Evolutionary conservation across 2,888 invertebrate species (phyloP).

Genomic region (Acronicta leporina): DNA sequence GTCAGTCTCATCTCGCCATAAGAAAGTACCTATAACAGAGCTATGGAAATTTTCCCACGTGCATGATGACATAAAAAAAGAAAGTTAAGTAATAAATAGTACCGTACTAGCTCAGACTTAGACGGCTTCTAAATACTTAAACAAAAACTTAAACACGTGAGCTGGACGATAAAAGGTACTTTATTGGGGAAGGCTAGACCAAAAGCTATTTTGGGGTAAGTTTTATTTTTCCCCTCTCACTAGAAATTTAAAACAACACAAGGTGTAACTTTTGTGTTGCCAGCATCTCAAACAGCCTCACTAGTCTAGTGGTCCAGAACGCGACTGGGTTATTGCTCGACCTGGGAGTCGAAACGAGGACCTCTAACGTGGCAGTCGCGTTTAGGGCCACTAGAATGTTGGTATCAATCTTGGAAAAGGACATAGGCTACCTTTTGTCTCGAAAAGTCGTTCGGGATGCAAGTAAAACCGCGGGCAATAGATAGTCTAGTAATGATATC

Average conservation of each 20-base stretch:
- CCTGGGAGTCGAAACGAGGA: too few species aligned
- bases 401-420: too few species aligned
- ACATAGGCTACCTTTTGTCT: too few species aligned
- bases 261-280: background rate
- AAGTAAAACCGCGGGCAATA: too few species aligned
- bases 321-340: too few species aligned
- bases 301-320: too few species aligned
- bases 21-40: constrained; percentile 37
- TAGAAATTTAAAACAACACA: background rate
- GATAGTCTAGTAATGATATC: background rate
- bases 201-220: background rate
- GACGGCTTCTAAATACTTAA: constrained; percentile 34
- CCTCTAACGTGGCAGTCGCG: too few species aligned
- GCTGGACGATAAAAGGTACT: constrained; percentile 8
- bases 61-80: constrained; percentile 47
- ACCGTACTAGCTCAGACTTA: constrained; percentile 36
- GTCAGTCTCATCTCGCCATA: constrained; percentile 36
- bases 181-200: constrained; percentile 5
- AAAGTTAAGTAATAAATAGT: constrained; percentile 54
- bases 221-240: background rate
- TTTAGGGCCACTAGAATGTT: too few species aligned
- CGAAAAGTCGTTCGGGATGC: too few species aligned
- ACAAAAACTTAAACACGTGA: too few species aligned
- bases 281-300: too few species aligned
- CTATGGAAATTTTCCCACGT: constrained; percentile 55